A percentile compares a stretch with the other conserved stretches of the same genome.
phyloP scores from a whole-genome alignment of 2,888 invertebrate species.

The Volucella inanis region DNA sequence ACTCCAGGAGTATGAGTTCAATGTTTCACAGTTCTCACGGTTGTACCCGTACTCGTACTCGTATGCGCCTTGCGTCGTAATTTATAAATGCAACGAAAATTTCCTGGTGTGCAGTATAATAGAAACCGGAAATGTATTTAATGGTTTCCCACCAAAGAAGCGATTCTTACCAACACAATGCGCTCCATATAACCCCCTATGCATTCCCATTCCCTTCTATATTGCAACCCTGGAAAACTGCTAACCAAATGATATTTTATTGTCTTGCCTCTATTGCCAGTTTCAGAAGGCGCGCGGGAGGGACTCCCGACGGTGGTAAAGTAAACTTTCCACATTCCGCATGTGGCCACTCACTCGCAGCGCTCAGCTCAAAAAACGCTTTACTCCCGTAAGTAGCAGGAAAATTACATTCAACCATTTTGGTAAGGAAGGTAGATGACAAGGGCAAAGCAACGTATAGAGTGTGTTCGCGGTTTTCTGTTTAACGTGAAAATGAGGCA shows the following conservation, averaged over 20 bases:
- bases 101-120: constrained; percentile 51
- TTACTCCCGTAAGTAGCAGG: constrained; percentile 15
- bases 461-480: constrained; percentile 33
- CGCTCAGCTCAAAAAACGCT: constrained; percentile 1
- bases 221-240: background rate
- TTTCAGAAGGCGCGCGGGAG: background rate
- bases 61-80: constrained; percentile 28
- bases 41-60: background rate
- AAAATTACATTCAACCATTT: constrained; percentile 22
- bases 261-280: constrained; percentile 1
- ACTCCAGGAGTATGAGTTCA: too few relatives aligned
- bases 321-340: constrained; percentile 28
- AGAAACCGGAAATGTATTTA: constrained; percentile 57
- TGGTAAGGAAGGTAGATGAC: background rate
- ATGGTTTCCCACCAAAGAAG: constrained; percentile 42
- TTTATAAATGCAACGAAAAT: constrained; percentile 55
- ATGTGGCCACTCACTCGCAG: constrained; percentile 34
- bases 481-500: constrained; percentile 31
- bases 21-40: constrained; percentile 3
- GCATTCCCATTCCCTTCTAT: background rate
- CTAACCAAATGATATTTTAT: constrained; percentile 36
- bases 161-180: constrained; percentile 1
- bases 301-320: background rate
- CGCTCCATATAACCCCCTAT: background rate
- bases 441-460: constrained; percentile 8